Evolutionary conservation across 2,113 vertebrate species (phyloP).

Genomic region (Pelecanus crispus): DNA sequence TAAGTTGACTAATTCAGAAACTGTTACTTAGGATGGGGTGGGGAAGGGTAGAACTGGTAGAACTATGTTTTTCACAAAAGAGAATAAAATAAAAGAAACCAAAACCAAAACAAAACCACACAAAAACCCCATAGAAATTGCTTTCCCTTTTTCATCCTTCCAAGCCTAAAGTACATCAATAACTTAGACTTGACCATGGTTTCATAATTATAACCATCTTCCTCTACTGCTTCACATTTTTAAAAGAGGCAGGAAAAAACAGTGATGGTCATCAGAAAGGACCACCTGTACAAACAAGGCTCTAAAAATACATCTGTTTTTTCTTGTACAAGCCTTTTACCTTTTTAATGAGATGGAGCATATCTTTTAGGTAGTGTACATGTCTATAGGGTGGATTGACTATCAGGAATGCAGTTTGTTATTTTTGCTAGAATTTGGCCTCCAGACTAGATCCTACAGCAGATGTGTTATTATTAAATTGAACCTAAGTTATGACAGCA

Average conservation of each 20-base stretch:
- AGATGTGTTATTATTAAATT: not conserved
- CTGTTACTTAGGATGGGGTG: not conserved
- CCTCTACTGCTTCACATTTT: not conserved
- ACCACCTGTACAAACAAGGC: not conserved
- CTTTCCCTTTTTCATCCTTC: not conserved
- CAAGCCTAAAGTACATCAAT: not conserved
- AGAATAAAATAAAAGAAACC: no score
- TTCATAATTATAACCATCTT: not conserved
- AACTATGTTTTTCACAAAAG: not conserved
- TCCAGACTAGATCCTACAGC: not conserved
- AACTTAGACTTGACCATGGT: not conserved
- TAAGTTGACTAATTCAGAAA: not conserved
- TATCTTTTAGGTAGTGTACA: not conserved
- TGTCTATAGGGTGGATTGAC: not conserved
- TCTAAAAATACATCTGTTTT: not conserved
- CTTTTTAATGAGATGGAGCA: not conserved
- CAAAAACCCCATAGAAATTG: not conserved
- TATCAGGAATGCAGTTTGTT: not conserved
- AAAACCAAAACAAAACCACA: not conserved
- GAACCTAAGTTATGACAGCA: not conserved
- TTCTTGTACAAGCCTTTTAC: not conserved
- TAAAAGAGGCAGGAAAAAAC: not conserved
- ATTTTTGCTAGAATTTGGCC: not conserved
- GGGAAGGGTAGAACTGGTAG: not conserved
- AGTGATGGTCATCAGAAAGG: not conserved